phyloP scores from a whole-genome alignment of 1,140 invertebrate species.

The Drusus annulatus region DNA sequence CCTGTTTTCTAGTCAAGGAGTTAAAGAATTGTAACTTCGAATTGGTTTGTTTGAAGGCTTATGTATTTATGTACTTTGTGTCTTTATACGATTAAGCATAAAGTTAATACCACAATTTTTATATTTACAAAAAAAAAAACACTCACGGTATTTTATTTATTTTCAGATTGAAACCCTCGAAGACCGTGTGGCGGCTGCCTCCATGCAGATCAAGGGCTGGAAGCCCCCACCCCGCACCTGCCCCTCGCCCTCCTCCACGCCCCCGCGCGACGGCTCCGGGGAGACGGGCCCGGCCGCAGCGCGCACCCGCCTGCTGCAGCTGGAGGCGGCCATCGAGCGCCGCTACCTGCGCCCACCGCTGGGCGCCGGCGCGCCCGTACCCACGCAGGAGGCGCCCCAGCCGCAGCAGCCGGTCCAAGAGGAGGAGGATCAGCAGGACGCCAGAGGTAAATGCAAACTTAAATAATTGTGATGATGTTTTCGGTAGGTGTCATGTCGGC shows the following conservation, averaged over 20 bases:
- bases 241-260: constrained; percentile 63
- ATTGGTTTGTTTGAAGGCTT: no score
- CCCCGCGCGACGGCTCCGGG: constrained; percentile 68
- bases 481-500: no score
- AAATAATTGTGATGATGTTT: no score
- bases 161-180: constrained; percentile 88
- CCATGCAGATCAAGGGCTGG: constrained; percentile 95
- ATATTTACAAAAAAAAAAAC: no score
- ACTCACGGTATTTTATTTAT: no score
- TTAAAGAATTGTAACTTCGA: no score
- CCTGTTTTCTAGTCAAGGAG: no score
- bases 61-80: no score
- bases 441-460: neutral
- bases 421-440: constrained; percentile 21
- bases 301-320: constrained; percentile 82
- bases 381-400: neutral
- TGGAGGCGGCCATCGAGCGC: constrained; percentile 93
- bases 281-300: constrained; percentile 78
- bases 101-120: no score
- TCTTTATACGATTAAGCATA: no score
- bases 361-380: constrained; percentile 75
- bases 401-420: neutral
- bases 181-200: constrained; percentile 92
- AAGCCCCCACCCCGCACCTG: constrained; percentile 77
- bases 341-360: constrained; percentile 95